Percentiles rank a stretch among this genome's conserved stretches.
These are phyloP conservation scores for Caretta caretta DNA, from an alignment of 2,113 vertebrate genomes.

Conservation along the genomic window DNA sequence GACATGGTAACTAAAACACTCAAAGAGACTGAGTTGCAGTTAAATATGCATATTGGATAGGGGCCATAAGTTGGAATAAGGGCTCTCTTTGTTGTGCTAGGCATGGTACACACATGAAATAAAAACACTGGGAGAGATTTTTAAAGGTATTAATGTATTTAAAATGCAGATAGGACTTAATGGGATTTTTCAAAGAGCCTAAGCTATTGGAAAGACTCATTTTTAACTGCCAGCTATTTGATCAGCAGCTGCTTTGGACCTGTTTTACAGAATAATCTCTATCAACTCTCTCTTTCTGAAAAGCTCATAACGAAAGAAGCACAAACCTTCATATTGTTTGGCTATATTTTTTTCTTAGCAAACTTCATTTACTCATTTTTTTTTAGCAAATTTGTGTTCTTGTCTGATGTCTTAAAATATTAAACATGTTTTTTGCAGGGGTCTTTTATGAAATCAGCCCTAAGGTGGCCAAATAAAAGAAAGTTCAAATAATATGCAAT, in stretches of 20 bases:
- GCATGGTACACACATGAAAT: neutral
- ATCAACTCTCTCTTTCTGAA: rapidly evolving
- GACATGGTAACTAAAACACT: neutral
- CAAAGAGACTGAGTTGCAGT: neutral
- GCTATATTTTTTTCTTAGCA: neutral
- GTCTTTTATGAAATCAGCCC: neutral
- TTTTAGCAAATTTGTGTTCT: neutral
- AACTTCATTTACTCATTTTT: neutral
- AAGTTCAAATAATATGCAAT: neutral
- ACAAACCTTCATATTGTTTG: neutral
- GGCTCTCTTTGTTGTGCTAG: rapidly evolving
- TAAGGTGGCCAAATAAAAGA: neutral
- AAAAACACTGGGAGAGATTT: neutral
- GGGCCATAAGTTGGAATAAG: rapidly evolving
- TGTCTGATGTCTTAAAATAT: neutral
- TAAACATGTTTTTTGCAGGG: neutral
- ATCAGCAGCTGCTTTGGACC: neutral
- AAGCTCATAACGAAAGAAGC: neutral
- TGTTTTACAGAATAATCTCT: neutral
- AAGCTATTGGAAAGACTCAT: neutral
- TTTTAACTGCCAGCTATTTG: neutral
- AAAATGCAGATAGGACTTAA: neutral
- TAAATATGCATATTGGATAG: neutral
- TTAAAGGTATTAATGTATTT: neutral
- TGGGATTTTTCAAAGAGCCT: neutral